Percentiles rank a stretch among this genome's conserved stretches.
These are phyloP conservation scores for Seladonia tumulorum DNA, from an alignment of 2,888 invertebrate genomes.

Conservation along the genomic window DNA sequence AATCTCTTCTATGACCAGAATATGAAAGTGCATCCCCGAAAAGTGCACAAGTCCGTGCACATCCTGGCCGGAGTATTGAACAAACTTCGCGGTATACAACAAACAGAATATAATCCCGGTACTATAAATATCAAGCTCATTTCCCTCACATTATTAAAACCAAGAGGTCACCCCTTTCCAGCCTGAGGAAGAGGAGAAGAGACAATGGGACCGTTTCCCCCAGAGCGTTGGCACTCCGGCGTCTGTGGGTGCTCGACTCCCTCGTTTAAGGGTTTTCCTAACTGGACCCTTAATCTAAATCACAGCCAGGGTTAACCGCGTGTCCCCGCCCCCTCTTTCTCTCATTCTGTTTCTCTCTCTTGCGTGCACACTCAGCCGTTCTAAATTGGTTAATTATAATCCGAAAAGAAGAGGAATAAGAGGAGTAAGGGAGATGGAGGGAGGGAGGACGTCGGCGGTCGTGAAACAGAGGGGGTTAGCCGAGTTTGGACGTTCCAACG, in stretches of 20 bases:
- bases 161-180: neutral
- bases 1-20: too few species aligned
- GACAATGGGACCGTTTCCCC: slow-evolving; percentile 16
- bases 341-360: neutral
- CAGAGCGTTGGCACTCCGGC: neutral
- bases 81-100: neutral
- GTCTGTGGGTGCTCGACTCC: slow-evolving; percentile 48
- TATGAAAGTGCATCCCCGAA: neutral
- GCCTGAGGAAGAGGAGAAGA: neutral
- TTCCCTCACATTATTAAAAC: neutral
- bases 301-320: slow-evolving; percentile 68
- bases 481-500: slow-evolving; percentile 63
- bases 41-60: too few species aligned
- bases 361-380: slow-evolving; percentile 67
- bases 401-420: slow-evolving; percentile 64
- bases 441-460: slow-evolving; percentile 5
- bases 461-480: slow-evolving; percentile 29
- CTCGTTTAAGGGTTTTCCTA: slow-evolving; percentile 52
- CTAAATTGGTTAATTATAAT: slow-evolving; percentile 84
- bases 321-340: slow-evolving; percentile 8
- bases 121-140: neutral
- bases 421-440: neutral
- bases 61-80: neutral
- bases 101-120: neutral
- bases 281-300: slow-evolving; percentile 78